Evolutionary conservation across 2,888 invertebrate genomes (phyloP).

Genomic region (Podabrus alpinus): DNA sequence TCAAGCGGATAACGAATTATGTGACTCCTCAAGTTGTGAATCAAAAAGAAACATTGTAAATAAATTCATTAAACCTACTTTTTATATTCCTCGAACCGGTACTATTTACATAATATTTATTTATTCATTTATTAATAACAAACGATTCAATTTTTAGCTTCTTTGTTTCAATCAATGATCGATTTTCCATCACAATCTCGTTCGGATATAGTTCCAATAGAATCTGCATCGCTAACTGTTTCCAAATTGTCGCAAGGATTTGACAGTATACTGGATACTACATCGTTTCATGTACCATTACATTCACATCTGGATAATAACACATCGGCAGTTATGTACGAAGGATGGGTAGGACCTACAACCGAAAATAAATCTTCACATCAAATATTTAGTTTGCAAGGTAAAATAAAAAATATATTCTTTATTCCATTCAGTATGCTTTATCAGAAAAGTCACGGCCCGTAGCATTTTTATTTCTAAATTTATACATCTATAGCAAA

Average conservation of each 20-base stretch:
- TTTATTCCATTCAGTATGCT: not conserved
- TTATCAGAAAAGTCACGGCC: not conserved
- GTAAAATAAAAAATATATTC: slow-evolving; percentile 48
- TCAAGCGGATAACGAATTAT: slow-evolving; percentile 14
- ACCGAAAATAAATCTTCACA: slow-evolving; percentile 46
- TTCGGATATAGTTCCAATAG: slow-evolving; percentile 46
- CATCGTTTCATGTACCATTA: slow-evolving; percentile 42
- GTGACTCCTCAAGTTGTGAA: slow-evolving; percentile 14
- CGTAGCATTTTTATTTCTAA: not conserved
- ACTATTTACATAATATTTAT: not conserved
- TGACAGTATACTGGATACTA: slow-evolving; percentile 35
- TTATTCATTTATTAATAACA: not conserved
- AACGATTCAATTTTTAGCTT: slow-evolving; percentile 38
- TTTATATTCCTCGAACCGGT: slow-evolving; percentile 24
- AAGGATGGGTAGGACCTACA: slow-evolving; percentile 48
- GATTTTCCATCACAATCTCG: slow-evolving; percentile 44
- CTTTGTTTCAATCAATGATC: slow-evolving; percentile 48
- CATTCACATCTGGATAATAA: slow-evolving; percentile 44
- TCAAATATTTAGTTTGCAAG: slow-evolving; percentile 67
- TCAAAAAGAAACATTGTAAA: not conserved
- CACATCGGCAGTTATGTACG: slow-evolving; percentile 48
- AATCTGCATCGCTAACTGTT: slow-evolving; percentile 43
- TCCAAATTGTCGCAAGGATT: slow-evolving; percentile 27
- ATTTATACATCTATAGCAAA: not conserved
- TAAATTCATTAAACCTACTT: slow-evolving; percentile 51